Evolutionary conservation across 2,888 invertebrate species (phyloP), one percentile per base, ranked within the genome.

Genomic region (Matsumyia berberina): DNA sequence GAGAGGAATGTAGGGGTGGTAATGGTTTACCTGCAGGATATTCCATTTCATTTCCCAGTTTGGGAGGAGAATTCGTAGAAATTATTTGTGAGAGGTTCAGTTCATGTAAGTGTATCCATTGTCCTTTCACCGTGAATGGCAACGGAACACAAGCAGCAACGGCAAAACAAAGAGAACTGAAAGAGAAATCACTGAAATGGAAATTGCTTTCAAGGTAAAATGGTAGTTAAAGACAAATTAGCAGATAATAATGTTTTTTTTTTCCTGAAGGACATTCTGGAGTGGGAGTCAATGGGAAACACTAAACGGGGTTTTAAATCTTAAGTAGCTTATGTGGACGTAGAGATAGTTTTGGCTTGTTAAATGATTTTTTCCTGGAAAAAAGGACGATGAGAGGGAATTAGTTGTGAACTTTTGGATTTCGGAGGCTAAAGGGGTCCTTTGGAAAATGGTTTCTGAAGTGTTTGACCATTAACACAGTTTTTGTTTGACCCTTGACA

Each of bases 131-230:
- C 67, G 9, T 31, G 2, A 15, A n/a, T n/a, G 37, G n/a, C n/a
- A 39, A 29, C 8, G 29, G 11, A 57, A 17, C 12, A 31, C 12
- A 33, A 9, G 31, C 17, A 17, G 31, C 33, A 42, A 9, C 51
- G 60, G 37, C 35, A 49, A 39, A 24, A 70, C 57, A 37, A 70
- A 51, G 17, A 9, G n/a, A 17, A 35, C 15, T 24, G 12, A 58
- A 35, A 37, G 7, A 24, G 9, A 35, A 60, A 51, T 2, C 72
- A 53, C 8, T 60, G 60, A 17, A 46, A 46, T 69, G 77, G 69
- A 77, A 69, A 77, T 69, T 53, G 53, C 77, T 69, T 77, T 17
- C 67, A 53, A 37, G 5, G 42, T 42, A 29, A 67, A 24, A 77
- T 51, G 17, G 72, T 60, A 49, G 51, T 49, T 51, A 39, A 60